Evolutionary conservation across 2,113 vertebrate genomes (phyloP).

Genomic region (Equus quagga): DNA sequence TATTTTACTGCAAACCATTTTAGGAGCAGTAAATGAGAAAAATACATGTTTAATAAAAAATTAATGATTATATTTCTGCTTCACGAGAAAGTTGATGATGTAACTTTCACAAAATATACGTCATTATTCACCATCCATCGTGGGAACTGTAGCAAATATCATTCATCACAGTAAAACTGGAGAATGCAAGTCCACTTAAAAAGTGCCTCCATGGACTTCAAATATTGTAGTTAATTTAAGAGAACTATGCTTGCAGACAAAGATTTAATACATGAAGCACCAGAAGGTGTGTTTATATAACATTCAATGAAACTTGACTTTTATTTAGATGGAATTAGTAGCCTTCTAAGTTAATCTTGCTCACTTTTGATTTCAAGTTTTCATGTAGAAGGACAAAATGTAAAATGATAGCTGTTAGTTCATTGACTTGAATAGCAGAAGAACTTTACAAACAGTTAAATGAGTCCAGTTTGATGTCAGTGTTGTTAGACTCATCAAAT

Average conservation of each 20-base stretch:
- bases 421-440: neutral
- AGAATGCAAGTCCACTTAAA: neutral
- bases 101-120: neutral
- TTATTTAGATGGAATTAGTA: neutral
- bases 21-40: neutral
- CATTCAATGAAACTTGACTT: neutral
- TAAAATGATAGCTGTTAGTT: neutral
- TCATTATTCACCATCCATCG: neutral
- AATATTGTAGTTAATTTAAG: neutral
- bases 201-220: neutral
- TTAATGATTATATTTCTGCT: neutral
- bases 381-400: neutral
- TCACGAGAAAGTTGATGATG: neutral
- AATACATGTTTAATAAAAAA: neutral
- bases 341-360: neutral
- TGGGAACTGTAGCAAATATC: neutral
- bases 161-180: neutral
- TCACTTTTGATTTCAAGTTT: neutral
- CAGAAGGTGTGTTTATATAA: neutral
- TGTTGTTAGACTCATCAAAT: neutral
- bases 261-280: neutral
- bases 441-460: neutral
- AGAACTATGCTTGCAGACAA: neutral
- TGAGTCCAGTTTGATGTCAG: neutral
- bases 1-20: neutral